Base-by-base conservation (phyloP, 2,888 invertebrate genomes). In the Stenodera caucasica region DNA sequence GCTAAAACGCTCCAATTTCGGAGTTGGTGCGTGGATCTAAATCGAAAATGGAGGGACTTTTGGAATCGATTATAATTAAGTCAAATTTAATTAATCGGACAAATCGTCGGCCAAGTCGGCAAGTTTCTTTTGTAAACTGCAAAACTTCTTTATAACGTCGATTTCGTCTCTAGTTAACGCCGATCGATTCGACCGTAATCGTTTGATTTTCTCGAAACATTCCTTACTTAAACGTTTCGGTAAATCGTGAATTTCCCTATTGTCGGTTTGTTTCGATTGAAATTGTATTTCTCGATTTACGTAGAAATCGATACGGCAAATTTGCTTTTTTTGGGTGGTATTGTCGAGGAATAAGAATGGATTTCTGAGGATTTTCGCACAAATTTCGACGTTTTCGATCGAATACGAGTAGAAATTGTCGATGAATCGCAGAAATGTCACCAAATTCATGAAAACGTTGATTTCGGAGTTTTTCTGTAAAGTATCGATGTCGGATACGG, bases 391-490 rank as follows among this genome's bases (percentile, higher is more conserved):
- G 7, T 51, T 26, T 12, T 29, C 2, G 2, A 6, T 51, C 6
- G 4, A 29, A 14, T n/a, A 51, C 29, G 11, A 51, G 29, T 51
- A 15, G 11, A 26, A 30, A 30, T 26, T n/a, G 12, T 61, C 61
- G 0, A 57, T 30, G 18, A 55, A 61, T 9, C 14, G n/a, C 33
- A 61, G 50, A 29, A 54, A 61, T 12, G 40, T 29, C 3, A 61
- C 54, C 12, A 57, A 40, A 21, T 61, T 61, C n/a, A 37, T 57
- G 15, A 49, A 53, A n/a, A 56, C 52, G 14, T 62, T 58, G 11
- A 58, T 26, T 55, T 58, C 56, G 2, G 62, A 58, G 11, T 56
- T 49, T 49, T 23, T 55, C 18, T 58, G 56, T 29, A 62, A 59
- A 11, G 53, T 30, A 23, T 62, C 58, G 2, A 62, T 62, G 23